Evolutionary conservation across 2,797 vertebrate genomes (phyloP), one percentile per base, ranked within the genome.

Genomic region (Miichthys miiuy): DNA sequence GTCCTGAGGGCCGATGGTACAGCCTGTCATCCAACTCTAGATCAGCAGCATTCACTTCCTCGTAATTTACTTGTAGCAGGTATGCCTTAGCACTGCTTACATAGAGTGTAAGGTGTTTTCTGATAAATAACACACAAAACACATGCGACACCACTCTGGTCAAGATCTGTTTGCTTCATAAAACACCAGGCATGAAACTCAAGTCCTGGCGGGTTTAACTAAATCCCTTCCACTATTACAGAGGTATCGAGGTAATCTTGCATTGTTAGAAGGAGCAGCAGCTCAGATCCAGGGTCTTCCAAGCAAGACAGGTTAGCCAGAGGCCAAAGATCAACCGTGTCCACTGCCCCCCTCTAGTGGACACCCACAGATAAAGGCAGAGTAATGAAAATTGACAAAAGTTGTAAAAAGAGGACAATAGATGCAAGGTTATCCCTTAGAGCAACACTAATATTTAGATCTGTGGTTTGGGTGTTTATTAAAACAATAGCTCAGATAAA

Each of bases 321-420:
- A 68, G 79, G 79, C 46, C 87, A 88, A 83, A 88, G 83, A 82
- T 76, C 87, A 86, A 68, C 56, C 66, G 52, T 75, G 63, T 66
- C 54, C 55, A 81, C 64, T 84, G 72, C 81, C 20, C 90, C 34
- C 88, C 88, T 92, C 91, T 90, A 77, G 90, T 89, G 92, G 92
- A 76, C 38, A 55, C 46, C 38, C 30, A 54, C 9, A 64, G 23
- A 74, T 2, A 61, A 7, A 68, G 16, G 16, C 13, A 25, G 48
- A 30, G 17, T 0, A 2, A 61, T 44, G 0, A 65, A 57, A 54
- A 63, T 1, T 13, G 13, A 23, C 18, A 71, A 44, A 71, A 20
- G 27, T 16, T 61, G 20, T 50, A 34, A 54, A 38, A 61, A 27
- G 18, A 16, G 17, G 34, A 63, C n/a, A 68, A 25, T n/a, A 78